Conservation (phyloP, 2,888 invertebrate species). For the Cheilosia variabilis region DNA sequence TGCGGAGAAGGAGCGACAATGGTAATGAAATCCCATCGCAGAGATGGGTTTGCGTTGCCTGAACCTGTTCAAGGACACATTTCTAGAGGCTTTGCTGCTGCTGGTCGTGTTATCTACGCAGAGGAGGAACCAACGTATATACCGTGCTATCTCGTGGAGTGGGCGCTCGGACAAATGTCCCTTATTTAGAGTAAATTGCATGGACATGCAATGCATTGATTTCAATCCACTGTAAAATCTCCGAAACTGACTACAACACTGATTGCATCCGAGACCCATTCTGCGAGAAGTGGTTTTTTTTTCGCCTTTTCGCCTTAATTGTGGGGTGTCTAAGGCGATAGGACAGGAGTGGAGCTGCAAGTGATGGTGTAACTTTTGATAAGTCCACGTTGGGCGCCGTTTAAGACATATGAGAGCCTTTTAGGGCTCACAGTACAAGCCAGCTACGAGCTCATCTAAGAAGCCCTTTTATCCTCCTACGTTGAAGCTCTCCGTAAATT, state of each 20-base stretch:
- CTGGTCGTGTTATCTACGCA: slow-evolving; percentile 57
- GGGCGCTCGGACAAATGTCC: slow-evolving; percentile 67
- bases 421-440: too few species aligned
- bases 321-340: slow-evolving; percentile 23
- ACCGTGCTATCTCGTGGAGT: slow-evolving; percentile 50
- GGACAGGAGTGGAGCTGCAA: slow-evolving; percentile 7
- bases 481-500: too few species aligned
- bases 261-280: slow-evolving; percentile 63
- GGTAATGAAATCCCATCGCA: slow-evolving; percentile 47
- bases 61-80: slow-evolving; percentile 70
- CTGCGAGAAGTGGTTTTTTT: slow-evolving; percentile 7
- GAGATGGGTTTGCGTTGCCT: slow-evolving; percentile 6
- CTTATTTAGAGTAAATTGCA: slow-evolving; percentile 73
- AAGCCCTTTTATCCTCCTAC: too few species aligned
- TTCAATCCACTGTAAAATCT: slow-evolving; percentile 73
- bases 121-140: not conserved
- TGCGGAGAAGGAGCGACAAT: slow-evolving; percentile 16
- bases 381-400: too few species aligned
- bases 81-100: slow-evolving; percentile 7
- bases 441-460: too few species aligned
- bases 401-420: too few species aligned
- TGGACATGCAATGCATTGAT: slow-evolving; percentile 72
- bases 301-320: slow-evolving; percentile 68
- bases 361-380: slow-evolving; percentile 42
- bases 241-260: slow-evolving; percentile 72